A percentile compares a stretch with the other conserved stretches of the same genome.
Evolutionary conservation across 2,888 invertebrate genomes (phyloP).

Genomic region (Labia minor): DNA sequence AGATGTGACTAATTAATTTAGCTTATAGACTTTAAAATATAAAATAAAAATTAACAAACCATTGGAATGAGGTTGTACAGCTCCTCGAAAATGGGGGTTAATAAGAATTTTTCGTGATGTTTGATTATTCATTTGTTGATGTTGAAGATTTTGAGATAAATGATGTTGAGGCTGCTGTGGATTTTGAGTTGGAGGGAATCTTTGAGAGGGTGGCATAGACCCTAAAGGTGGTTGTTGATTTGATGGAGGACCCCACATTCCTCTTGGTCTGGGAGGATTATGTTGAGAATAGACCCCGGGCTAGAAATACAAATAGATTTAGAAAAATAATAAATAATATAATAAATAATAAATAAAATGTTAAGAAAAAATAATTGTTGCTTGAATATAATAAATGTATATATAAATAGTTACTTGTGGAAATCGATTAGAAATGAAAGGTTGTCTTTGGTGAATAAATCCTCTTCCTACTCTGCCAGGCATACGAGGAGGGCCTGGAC

Average conservation of each 20-base stretch:
- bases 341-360: too few relatives aligned
- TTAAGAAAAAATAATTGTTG: too few relatives aligned
- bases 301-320: too few relatives aligned
- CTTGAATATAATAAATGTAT: too few relatives aligned
- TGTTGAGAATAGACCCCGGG: not conserved
- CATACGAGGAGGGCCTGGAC: not conserved
- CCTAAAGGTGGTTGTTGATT: slow-evolving; percentile 15
- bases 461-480: not conserved
- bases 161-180: not conserved
- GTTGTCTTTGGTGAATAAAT: not conserved
- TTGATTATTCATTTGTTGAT: not conserved
- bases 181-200: not conserved
- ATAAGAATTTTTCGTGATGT: slow-evolving; percentile 47
- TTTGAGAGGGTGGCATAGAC: not conserved
- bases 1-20: not conserved
- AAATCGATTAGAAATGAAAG: not conserved
- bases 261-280: not conserved
- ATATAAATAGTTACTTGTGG: not conserved
- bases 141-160: not conserved
- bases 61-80: slow-evolving; percentile 44
- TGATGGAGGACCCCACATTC: not conserved
- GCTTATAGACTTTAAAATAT: not conserved
- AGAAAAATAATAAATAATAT: too few relatives aligned
- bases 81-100: slow-evolving; percentile 56
- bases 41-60: slow-evolving; percentile 32